These are phyloP conservation scores for Emydoidea blandingii DNA, from an alignment of 2,797 vertebrate genomes.

Conservation along the genomic window DNA sequence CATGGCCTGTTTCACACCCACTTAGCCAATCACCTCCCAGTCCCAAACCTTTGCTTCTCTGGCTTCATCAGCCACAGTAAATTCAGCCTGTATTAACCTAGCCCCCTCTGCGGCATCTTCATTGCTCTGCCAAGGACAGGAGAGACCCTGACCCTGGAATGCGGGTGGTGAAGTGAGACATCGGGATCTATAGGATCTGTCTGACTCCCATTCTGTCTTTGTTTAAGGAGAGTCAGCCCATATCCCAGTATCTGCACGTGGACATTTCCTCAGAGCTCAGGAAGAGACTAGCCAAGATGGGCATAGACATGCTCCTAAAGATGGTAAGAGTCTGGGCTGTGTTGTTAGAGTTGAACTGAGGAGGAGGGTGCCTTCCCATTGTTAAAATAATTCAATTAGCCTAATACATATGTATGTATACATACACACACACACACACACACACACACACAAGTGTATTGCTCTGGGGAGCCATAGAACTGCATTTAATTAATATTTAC, in stretches of 20 bases:
- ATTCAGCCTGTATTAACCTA: neutral
- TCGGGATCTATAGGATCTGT: neutral
- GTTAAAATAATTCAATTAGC: neutral
- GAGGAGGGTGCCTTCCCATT: neutral
- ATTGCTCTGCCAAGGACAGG: neutral
- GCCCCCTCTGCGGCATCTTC: neutral
- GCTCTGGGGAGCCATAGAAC: neutral
- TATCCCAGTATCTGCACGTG: conserved; percentile 87
- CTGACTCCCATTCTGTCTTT: conserved; percentile 27
- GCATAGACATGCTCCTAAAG: conserved; percentile 94
- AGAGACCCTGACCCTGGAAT: neutral
- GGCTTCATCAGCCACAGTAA: neutral
- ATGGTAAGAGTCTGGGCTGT: conserved; percentile 86
- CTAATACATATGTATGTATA: neutral
- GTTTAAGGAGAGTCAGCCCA: conserved; percentile 91
- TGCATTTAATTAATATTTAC: neutral
- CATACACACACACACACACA: fast-evolving
- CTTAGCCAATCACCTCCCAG: neutral
- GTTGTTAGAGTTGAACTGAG: neutral
- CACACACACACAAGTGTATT: neutral
- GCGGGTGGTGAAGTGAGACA: neutral
- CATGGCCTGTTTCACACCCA: neutral
- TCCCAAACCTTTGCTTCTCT: neutral
- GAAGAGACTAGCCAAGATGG: conserved; percentile 91
- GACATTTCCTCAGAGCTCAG: conserved; percentile 84